Evolutionary conservation across 2,888 invertebrate species (phyloP).

Genomic region (Clostera curtula): DNA sequence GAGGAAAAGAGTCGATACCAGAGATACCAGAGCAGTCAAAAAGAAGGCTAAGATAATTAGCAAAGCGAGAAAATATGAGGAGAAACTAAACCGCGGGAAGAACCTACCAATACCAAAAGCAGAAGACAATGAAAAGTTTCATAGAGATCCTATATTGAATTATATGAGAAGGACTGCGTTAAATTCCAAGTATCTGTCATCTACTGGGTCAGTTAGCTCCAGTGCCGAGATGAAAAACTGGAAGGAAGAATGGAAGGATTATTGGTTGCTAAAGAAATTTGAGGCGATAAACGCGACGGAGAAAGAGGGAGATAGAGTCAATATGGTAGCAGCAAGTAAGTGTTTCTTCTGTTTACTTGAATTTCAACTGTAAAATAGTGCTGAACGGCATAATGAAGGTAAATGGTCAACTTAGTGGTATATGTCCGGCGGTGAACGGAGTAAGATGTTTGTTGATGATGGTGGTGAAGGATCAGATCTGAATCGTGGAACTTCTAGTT

Average conservation of each 20-base stretch:
- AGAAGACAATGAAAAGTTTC: constrained; percentile 15
- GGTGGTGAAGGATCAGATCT: too few species aligned
- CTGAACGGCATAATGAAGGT: too few species aligned
- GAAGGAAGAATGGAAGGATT: constrained; percentile 30
- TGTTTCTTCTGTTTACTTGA: too few species aligned
- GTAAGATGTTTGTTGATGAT: too few species aligned
- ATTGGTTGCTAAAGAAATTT: constrained; percentile 37
- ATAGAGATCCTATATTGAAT: constrained; percentile 38
- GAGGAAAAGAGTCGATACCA: neutral
- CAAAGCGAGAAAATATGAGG: constrained; percentile 8
- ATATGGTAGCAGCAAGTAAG: constrained; percentile 57
- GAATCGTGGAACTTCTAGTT: too few species aligned
- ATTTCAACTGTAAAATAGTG: too few species aligned
- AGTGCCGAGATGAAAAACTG: constrained; percentile 25
- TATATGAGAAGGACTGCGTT: too few species aligned
- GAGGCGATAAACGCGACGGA: constrained; percentile 36
- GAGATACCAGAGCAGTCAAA: constrained; percentile 7
- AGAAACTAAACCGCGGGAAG: constrained; percentile 4
- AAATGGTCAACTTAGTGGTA: too few species aligned
- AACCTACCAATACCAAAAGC: neutral
- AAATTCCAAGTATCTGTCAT: too few species aligned
- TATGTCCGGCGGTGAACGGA: too few species aligned
- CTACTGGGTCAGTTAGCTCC: constrained; percentile 14
- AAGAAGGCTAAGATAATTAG: constrained; percentile 7
- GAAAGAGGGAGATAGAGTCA: constrained; percentile 39